Evolutionary conservation across 2,113 vertebrate species (phyloP), one percentile per base, ranked within the genome.

Genomic region (Romanogobio albipinnatus): DNA sequence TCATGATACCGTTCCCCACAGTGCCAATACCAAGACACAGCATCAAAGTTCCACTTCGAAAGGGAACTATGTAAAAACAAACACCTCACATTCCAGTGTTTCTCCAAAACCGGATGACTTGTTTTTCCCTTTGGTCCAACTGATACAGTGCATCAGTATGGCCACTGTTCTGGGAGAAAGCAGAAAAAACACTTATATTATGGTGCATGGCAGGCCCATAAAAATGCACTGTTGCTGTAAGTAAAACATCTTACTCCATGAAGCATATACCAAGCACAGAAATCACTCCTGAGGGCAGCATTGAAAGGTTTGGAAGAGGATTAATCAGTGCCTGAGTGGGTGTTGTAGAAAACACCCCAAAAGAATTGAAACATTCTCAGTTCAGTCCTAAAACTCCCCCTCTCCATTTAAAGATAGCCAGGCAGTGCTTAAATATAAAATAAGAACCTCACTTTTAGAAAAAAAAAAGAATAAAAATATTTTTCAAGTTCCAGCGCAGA

Each of bases 401-500:
- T 74, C 53, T 84, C 78, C 61, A 79, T 82, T 77, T 84, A 87
- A 84, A 87, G 80, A 74, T 59, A 86, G 58, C 73, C 51, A 81
- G 58, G 85, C 87, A 81, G 84, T 51, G 76, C 73, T 84, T 73
- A 15, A 81, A 66, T 85, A 77, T 86, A 89, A 89, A 90, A 86
- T 70, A 58, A 56, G 39, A 71, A 85, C 84, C 81, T 84, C 45
- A 47, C 85, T 78, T 86, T 76, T 87, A 85, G 86, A 89, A 90
- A 89, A 75, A 89, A 75, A 75, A 49, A 51, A 53, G 56, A 88
- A 87, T 73, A 66, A 77, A 88, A 89, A 88, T 81, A 85, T 87
- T 89, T 87, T 86, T 88, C 62, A 82, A 88, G 78, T 88, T 89
- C 75, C 85, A 76, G 33, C 36, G 76, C 80, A 82, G 43, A 84